A percentile compares a stretch with the other conserved stretches of the same genome.
phyloP scores from a whole-genome alignment of 2,113 vertebrate species.

The Stegostoma tigrinum region DNA sequence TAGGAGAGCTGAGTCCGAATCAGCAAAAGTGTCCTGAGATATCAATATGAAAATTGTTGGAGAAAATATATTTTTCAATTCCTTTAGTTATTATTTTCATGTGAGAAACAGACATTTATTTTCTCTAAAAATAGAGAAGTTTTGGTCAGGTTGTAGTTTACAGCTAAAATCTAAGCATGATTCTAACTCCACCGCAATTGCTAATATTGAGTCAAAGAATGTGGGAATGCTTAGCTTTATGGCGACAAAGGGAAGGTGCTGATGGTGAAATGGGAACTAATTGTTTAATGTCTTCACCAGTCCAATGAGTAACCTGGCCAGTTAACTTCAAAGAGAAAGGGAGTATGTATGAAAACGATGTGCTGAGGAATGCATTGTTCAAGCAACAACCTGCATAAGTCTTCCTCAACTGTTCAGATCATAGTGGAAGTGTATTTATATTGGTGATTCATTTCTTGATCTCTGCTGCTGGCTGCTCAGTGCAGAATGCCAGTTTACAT shows the following conservation, averaged over 20 bases:
- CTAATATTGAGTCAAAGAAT: background rate
- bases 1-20: background rate
- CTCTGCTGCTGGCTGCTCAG: background rate
- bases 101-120: background rate
- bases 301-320: background rate
- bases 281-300: background rate
- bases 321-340: background rate
- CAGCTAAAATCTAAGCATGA: background rate
- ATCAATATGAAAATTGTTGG: background rate
- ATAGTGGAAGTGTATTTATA: background rate
- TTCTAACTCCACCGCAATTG: background rate
- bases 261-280: background rate
- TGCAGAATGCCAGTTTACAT: background rate
- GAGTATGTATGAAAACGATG: background rate
- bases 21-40: background rate
- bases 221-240: background rate
- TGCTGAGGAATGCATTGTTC: background rate
- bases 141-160: no score
- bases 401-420: background rate
- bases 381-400: background rate
- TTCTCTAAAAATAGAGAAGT: background rate
- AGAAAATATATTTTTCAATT: background rate
- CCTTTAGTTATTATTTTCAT: background rate
- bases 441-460: background rate
- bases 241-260: background rate